phyloP scores from a whole-genome alignment of 2,797 vertebrate genomes.

The Myotis daubentonii region DNA sequence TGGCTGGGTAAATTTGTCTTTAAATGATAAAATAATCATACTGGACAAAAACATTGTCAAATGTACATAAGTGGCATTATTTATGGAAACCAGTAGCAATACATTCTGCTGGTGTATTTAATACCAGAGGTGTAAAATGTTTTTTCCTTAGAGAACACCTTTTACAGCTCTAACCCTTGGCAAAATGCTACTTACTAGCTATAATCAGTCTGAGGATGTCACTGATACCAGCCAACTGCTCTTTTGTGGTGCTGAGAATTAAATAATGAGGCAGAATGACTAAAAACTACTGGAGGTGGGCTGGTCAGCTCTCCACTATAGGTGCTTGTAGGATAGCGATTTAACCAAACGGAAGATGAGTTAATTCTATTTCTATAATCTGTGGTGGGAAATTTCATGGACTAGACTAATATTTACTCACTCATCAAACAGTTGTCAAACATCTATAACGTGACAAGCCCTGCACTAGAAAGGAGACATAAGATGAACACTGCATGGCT shows the following conservation, averaged over 20 bases:
- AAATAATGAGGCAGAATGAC: background rate
- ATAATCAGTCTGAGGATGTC: background rate
- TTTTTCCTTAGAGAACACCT: constrained; percentile 22
- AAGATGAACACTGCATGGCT: constrained; percentile 4
- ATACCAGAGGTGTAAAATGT: background rate
- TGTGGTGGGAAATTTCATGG: background rate
- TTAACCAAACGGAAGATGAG: background rate
- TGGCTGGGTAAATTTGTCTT: background rate
- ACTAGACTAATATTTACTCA: background rate
- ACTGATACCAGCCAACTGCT: background rate
- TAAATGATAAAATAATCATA: constrained; percentile 38
- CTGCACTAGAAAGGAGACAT: background rate
- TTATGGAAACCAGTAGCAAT: background rate
- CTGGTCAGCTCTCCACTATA: background rate
- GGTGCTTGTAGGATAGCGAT: background rate
- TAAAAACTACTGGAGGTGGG: background rate
- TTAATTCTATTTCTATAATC: background rate
- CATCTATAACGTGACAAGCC: background rate
- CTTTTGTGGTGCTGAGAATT: background rate
- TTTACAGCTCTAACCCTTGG: constrained; percentile 2
- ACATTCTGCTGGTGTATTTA: constrained; percentile 43
- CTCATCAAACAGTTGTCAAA: background rate
- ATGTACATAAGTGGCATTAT: background rate
- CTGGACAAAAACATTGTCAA: constrained; percentile 19
- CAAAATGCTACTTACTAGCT: background rate